phyloP scores from a whole-genome alignment of 2,113 vertebrate genomes.

The Erinaceus europaeus region DNA sequence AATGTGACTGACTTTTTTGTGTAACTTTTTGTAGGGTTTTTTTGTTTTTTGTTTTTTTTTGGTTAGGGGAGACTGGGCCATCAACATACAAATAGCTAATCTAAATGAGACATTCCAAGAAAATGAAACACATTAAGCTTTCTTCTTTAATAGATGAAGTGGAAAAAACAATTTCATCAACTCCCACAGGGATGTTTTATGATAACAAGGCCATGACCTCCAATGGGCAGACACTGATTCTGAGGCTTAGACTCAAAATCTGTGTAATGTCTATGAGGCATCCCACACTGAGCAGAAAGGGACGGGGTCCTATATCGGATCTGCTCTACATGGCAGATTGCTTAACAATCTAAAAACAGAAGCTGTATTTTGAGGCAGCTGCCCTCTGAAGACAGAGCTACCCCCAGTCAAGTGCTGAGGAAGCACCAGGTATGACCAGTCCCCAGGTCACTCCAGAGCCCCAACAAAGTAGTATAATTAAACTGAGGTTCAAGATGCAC shows the following conservation, averaged over 20 bases:
- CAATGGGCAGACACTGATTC: background rate
- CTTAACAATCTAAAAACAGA: rapidly evolving
- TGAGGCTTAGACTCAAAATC: background rate
- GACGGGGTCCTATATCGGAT: background rate
- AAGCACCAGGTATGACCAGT: background rate
- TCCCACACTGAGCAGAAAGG: background rate
- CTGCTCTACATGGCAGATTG: background rate
- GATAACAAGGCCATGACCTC: background rate
- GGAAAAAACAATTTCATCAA: background rate
- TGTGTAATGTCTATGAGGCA: background rate
- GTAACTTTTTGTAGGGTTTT: too few species aligned
- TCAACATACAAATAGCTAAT: background rate
- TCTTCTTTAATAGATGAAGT: slow-evolving; percentile 1
- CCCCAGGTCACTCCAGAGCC: background rate
- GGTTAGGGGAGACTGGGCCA: background rate
- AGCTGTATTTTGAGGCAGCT: background rate
- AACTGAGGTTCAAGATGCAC: background rate
- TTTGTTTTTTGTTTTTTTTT: background rate
- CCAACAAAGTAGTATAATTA: background rate
- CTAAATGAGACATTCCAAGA: slow-evolving; percentile 57
- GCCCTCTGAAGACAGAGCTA: background rate
- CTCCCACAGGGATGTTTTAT: slow-evolving; percentile 8
- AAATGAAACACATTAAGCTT: slow-evolving; percentile 10
- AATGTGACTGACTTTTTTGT: background rate
- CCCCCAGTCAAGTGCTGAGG: rapidly evolving